These are phyloP conservation scores for Rotaria sp. DNA, from an alignment of 2,888 invertebrate species.

Conservation along the genomic window DNA sequence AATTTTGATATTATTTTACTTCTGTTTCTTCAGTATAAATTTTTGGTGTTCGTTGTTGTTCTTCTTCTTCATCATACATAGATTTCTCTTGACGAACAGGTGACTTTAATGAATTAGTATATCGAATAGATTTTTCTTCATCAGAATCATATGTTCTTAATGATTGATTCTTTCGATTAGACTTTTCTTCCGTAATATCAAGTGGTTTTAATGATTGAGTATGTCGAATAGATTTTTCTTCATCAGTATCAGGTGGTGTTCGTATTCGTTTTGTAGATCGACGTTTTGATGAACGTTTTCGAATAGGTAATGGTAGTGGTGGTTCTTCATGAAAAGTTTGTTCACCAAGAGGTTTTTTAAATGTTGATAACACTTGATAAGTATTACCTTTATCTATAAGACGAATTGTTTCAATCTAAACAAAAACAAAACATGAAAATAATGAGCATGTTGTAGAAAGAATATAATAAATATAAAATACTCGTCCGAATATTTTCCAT, in stretches of 20 bases:
- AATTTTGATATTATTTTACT: background rate
- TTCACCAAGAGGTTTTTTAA: background rate
- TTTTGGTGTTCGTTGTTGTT: background rate
- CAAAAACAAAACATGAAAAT: background rate
- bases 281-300: background rate
- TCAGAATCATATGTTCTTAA: too few relatives aligned
- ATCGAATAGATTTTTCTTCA: too few relatives aligned
- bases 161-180: background rate
- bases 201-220: background rate
- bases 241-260: constrained; percentile 17
- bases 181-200: too few relatives aligned
- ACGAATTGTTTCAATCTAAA: background rate
- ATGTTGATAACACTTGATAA: background rate
- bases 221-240: background rate
- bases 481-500: constrained; percentile 49
- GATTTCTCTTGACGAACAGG: background rate
- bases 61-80: background rate
- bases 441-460: background rate
- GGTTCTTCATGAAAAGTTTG: background rate
- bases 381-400: background rate
- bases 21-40: constrained; percentile 35
- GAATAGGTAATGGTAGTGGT: background rate
- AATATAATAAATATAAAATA: background rate
- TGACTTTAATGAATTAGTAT: background rate
- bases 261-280: constrained; percentile 23